These are phyloP conservation scores for Heteractis magnifica DNA, from an alignment of 92 coral and sea anemone species.

Conservation along the genomic window DNA sequence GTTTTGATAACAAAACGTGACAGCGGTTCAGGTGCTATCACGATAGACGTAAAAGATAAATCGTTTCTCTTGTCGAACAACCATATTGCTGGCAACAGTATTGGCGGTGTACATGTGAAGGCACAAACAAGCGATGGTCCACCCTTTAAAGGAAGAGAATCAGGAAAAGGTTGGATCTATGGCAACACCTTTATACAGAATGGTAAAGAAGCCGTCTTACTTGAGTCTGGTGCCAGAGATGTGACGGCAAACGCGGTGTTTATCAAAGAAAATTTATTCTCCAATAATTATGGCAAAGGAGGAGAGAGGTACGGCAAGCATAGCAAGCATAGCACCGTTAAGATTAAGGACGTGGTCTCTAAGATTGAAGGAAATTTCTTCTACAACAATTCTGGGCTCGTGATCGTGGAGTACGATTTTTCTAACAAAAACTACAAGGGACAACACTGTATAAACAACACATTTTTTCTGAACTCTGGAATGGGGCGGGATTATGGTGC, in stretches of 20 bases:
- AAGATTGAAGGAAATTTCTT: constrained; percentile 44
- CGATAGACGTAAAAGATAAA: constrained; percentile 35
- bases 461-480: constrained; percentile 50
- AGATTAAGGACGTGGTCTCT: constrained; percentile 27
- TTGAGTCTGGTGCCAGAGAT: neutral
- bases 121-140: constrained; percentile 24
- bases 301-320: neutral
- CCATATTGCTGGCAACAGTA: constrained; percentile 40
- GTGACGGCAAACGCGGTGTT: constrained; percentile 5
- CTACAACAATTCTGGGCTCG: constrained; percentile 57
- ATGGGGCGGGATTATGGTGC: constrained; percentile 45
- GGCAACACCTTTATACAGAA: constrained; percentile 51
- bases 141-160: constrained; percentile 12
- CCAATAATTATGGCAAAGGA: constrained; percentile 42
- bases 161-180: constrained; percentile 20
- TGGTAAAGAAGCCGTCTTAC: constrained; percentile 42
- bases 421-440: neutral
- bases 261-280: constrained; percentile 34
- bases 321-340: constrained; percentile 20
- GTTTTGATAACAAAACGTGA: neutral
- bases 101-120: constrained; percentile 43
- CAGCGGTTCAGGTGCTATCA: constrained; percentile 26
- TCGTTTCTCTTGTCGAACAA: constrained; percentile 37
- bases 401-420: constrained; percentile 44
- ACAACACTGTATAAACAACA: constrained; percentile 50